Evolutionary conservation across 2,113 vertebrate species (phyloP).

Genomic region (Megaptera novaeangliae): DNA sequence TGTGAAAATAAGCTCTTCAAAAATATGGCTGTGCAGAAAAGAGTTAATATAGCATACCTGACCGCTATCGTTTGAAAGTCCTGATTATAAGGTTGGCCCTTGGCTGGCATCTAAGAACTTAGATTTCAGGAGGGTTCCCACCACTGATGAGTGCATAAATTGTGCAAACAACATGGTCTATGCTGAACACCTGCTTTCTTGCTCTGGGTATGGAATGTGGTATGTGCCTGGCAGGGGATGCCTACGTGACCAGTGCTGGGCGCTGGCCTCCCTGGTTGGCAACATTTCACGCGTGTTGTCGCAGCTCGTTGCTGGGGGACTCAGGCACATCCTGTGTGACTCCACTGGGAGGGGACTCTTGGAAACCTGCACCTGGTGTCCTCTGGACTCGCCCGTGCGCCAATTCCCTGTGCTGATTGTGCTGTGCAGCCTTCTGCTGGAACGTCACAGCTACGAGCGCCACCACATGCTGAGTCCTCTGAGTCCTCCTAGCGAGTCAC

Average conservation of each 20-base stretch:
- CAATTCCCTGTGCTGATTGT: neutral
- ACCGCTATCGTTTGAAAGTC: neutral
- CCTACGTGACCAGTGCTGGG: neutral
- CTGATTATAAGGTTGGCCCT: neutral
- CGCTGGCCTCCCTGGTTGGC: neutral
- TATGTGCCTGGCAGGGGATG: neutral
- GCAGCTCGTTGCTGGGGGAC: neutral
- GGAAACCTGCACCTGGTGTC: neutral
- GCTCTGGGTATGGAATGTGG: neutral
- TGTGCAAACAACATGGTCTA: neutral
- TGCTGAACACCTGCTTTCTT: neutral
- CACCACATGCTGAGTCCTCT: neutral
- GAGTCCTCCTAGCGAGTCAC: neutral
- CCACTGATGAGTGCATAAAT: neutral
- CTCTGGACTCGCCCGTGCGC: neutral
- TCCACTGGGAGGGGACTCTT: neutral
- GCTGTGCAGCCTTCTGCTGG: neutral
- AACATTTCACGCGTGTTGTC: neutral
- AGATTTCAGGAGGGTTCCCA: neutral
- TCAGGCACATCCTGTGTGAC: neutral
- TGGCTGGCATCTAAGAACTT: neutral
- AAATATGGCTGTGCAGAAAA: neutral
- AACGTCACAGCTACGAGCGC: neutral
- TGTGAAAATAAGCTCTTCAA: conserved; percentile 30
- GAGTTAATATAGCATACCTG: neutral